Base-by-base conservation (phyloP, 2,888 invertebrate genomes). In the Ormia ochracea region DNA sequence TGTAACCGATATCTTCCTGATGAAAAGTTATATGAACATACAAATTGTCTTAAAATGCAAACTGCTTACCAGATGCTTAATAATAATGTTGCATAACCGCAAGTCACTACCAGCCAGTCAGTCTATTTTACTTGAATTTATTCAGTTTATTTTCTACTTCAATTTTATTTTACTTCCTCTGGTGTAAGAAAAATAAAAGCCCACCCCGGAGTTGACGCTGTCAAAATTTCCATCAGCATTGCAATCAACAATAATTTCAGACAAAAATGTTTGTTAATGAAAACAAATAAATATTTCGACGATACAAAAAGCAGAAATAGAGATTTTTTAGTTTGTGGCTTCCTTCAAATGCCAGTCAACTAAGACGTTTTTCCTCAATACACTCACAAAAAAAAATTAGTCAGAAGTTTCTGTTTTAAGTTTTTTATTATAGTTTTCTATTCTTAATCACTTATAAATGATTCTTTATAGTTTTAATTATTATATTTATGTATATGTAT, bases 201-300 rank as follows among this genome's bases (percentile, higher is more conserved):
- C 70, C 70, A 72, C 70, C 70, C 19, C 31, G 59, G 52, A 41
- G 41, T 17, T 26, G 31, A 12, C 28, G 70, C 59, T 61, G 50
- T 72, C 70, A 61, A 61, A 72, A 72, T 52, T 61, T 28, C n/a
- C 31, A 52, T 61, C 28, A 61, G 43, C 17, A 23, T 56, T 43
- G 9, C 12, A 68, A 43, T 41, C 50, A 70, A 41, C 48, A 41
- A 31, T 48, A 21, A 45, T 31, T 70, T 52, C 14, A 21, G 10
- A 9, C 23, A 41, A 52, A 72, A 31, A 72, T 21, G 31, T 50
- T 58, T 58, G 6, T 45, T n/a, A 26, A 58, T 26, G 2, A 59
- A 58, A 69, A 48, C 19, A 48, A 70, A 48, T 28, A 70, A 70
- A 70, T 58, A 58, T 56, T 68, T 41, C 2, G 12, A 17, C 4